phyloP scores from a whole-genome alignment of 2,888 invertebrate species.

The Xestia rhomboidea region DNA sequence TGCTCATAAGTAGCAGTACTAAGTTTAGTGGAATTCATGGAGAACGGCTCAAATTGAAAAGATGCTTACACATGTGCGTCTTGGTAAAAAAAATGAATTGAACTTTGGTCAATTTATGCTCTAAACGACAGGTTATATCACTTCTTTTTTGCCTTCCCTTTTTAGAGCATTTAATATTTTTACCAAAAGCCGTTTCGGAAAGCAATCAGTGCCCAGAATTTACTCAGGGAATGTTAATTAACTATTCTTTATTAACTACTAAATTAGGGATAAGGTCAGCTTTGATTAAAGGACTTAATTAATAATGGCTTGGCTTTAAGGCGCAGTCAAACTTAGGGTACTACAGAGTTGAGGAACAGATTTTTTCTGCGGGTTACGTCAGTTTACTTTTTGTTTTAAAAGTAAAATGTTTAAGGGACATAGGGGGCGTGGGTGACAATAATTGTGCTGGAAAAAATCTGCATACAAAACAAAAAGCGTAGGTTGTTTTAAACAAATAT shows the following conservation, averaged over 20 bases:
- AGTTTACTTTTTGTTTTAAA: background rate
- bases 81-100: no score
- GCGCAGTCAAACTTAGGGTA: background rate
- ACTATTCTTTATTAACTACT: conserved; percentile 13
- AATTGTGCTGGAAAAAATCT: background rate
- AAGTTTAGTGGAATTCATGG: background rate
- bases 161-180: background rate
- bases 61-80: no score
- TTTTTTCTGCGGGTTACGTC: background rate
- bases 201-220: conserved; percentile 9
- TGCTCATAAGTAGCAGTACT: background rate
- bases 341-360: background rate
- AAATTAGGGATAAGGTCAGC: conserved; percentile 2
- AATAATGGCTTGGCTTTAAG: conserved; percentile 22
- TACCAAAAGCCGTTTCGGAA: background rate
- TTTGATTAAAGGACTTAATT: conserved; percentile 29
- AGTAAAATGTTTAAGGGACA: conserved; percentile 9
- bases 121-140: background rate
- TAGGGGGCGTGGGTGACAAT: conserved; percentile 9
- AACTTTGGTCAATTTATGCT: background rate
- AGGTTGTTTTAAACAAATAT: conserved; percentile 18
- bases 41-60: background rate
- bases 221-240: background rate
- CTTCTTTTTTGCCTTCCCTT: background rate
- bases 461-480: conserved; percentile 18